These are phyloP conservation scores for Emydura subglobosa DNA, from an alignment of 2,113 vertebrate species.

Conservation along the genomic window DNA sequence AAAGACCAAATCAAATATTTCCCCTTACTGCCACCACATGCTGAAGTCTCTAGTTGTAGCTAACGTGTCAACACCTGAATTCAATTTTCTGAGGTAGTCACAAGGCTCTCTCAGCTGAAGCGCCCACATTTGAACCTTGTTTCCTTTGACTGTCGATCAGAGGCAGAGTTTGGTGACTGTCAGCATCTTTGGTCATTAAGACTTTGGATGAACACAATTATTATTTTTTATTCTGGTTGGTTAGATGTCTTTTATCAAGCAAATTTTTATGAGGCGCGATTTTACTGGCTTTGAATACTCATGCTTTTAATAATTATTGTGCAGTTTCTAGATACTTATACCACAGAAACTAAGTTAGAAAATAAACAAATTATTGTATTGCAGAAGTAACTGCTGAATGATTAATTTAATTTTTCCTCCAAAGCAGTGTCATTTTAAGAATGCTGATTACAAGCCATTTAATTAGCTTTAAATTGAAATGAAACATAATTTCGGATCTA, in stretches of 20 bases:
- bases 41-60: no score
- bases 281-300: neutral
- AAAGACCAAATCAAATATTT: no score
- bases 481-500: slow-evolving; percentile 15
- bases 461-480: slow-evolving; percentile 40
- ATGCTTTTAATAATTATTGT: neutral
- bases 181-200: neutral
- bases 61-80: no score
- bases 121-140: no score
- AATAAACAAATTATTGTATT: slow-evolving; percentile 22
- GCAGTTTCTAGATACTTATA: slow-evolving; percentile 12
- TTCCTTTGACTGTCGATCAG: no score
- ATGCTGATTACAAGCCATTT: slow-evolving; percentile 7
- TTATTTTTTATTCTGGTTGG: neutral
- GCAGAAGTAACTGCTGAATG: slow-evolving; percentile 17
- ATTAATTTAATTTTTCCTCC: slow-evolving; percentile 39
- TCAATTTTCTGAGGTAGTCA: no score
- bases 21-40: no score
- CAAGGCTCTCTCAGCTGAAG: no score
- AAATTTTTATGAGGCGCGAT: neutral
- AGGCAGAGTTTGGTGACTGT: neutral
- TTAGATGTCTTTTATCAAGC: neutral
- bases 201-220: no score
- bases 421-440: slow-evolving; percentile 25
- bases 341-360: neutral